These are phyloP conservation scores for Orius insidiosus DNA, from an alignment of 1,140 invertebrate species.

Conservation along the genomic window DNA sequence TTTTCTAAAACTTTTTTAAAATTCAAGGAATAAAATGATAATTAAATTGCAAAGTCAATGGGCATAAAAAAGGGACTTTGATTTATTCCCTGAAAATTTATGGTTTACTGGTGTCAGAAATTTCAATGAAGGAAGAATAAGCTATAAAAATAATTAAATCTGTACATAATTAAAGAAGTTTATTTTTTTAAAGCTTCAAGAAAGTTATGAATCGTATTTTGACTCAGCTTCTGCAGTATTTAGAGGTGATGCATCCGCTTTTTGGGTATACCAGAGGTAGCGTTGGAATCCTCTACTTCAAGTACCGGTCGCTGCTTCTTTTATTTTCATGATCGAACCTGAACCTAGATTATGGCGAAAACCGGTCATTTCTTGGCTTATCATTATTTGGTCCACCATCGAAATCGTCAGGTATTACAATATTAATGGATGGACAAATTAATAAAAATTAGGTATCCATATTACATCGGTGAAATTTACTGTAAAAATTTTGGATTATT, in stretches of 20 bases:
- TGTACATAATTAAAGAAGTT: no score
- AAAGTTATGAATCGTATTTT: constrained; percentile 68
- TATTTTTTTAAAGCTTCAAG: constrained; percentile 39
- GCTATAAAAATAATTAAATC: no score
- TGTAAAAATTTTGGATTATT: constrained; percentile 56
- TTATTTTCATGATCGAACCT: constrained; percentile 72
- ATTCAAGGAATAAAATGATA: no score
- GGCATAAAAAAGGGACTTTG: no score
- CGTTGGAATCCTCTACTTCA: constrained; percentile 37
- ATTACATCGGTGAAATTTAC: constrained; percentile 67
- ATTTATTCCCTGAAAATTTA: no score
- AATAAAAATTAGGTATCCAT: constrained; percentile 59
- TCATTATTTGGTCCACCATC: constrained; percentile 59
- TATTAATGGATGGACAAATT: no score
- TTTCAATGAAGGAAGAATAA: no score
- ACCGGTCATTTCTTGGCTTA: constrained; percentile 72
- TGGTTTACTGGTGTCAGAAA: no score
- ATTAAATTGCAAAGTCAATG: no score
- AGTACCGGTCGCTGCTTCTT: constrained; percentile 58
- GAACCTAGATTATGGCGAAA: constrained; percentile 74
- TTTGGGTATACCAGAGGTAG: constrained; percentile 72
- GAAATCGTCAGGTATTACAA: constrained; percentile 56
- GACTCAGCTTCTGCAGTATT: constrained; percentile 59
- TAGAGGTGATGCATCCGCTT: constrained; percentile 80
- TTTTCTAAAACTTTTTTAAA: no score